Evolutionary conservation across 2,797 vertebrate genomes (phyloP).

Genomic region (Masticophis lateralis): DNA sequence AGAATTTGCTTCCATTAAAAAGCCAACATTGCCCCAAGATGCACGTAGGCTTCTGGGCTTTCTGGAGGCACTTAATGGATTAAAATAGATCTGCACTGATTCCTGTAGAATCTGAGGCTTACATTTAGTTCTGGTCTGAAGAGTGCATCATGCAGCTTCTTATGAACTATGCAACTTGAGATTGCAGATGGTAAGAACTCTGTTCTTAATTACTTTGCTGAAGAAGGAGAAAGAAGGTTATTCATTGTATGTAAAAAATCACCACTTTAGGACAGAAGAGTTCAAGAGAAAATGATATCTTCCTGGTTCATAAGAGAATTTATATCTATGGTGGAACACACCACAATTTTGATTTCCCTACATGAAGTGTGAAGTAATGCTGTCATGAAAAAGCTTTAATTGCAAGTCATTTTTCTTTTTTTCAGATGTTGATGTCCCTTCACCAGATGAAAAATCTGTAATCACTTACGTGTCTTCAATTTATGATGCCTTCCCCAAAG

Average conservation of each 20-base stretch:
- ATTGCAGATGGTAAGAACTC: neutral
- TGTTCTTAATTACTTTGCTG: neutral
- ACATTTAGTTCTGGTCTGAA: neutral
- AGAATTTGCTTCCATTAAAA: neutral
- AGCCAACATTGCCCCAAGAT: neutral
- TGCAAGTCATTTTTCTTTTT: neutral
- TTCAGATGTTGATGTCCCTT: conserved; percentile 93
- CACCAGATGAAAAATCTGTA: conserved; percentile 96
- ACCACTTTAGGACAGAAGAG: neutral
- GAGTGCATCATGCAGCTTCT: neutral
- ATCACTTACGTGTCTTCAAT: conserved; percentile 98
- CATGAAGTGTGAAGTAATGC: neutral
- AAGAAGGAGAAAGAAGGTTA: neutral
- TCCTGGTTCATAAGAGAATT: neutral
- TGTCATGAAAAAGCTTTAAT: neutral
- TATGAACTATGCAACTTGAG: neutral
- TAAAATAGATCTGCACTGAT: neutral
- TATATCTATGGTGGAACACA: neutral
- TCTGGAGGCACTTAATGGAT: neutral
- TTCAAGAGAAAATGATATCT: neutral
- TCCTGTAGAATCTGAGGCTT: neutral
- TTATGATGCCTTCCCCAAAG: conserved; percentile 98
- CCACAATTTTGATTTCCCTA: neutral
- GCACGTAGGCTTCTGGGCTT: neutral
- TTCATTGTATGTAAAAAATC: neutral